phyloP scores from a whole-genome alignment of 2,888 invertebrate genomes.

The Pogonocherus hispidulus region DNA sequence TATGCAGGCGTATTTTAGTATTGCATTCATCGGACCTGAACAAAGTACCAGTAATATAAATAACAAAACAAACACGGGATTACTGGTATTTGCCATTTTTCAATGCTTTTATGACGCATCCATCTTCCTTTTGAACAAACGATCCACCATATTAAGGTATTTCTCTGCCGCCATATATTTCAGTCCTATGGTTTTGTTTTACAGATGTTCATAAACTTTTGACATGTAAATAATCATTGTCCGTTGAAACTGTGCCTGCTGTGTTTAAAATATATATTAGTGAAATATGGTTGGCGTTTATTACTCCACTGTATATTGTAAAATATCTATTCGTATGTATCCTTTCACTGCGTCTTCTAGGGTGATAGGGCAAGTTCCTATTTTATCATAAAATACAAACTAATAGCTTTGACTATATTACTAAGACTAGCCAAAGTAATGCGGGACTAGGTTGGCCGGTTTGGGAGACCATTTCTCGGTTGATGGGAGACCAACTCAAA shows the following conservation, averaged over 20 bases:
- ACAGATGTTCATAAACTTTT: conserved; percentile 26
- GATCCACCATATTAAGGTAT: conserved; percentile 28
- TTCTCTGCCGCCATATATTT: conserved; percentile 25
- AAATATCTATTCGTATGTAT: too few species aligned
- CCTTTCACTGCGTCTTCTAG: too few species aligned
- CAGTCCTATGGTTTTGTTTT: conserved; percentile 22
- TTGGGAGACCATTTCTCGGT: too few species aligned
- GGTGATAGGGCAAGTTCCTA: too few species aligned
- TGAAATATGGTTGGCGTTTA: not conserved
- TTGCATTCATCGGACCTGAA: conserved; percentile 31
- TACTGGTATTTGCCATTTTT: conserved; percentile 34
- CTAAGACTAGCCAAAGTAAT: too few species aligned
- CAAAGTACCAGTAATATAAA: conserved; percentile 33
- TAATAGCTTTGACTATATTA: too few species aligned
- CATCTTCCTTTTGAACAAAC: conserved; percentile 29
- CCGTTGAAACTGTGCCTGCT: conserved; percentile 6
- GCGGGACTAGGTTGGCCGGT: too few species aligned
- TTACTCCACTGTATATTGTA: too few species aligned
- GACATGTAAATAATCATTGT: conserved; percentile 24
- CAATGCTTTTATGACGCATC: conserved; percentile 33
- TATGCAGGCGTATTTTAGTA: conserved; percentile 33
- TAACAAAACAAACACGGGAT: conserved; percentile 33
- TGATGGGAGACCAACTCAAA: too few species aligned
- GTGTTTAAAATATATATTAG: conserved; percentile 6
- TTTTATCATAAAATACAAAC: too few species aligned